Evolutionary conservation across 1,140 invertebrate species (phyloP).

Genomic region (Trichomalopsis sarcophagae): DNA sequence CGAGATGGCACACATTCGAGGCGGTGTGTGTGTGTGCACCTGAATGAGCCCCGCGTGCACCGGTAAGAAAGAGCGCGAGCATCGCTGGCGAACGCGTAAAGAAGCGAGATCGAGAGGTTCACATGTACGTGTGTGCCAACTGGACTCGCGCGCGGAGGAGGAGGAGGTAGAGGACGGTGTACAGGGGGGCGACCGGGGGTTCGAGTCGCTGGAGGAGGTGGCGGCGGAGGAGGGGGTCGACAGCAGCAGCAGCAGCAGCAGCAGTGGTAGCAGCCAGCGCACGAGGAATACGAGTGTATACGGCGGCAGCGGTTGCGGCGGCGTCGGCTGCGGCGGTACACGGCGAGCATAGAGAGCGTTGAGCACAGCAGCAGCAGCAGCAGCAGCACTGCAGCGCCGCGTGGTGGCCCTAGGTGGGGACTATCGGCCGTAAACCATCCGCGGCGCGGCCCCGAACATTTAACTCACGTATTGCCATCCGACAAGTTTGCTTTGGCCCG

Average conservation of each 20-base stretch:
- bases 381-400: conserved; percentile 70
- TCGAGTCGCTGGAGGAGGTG: conserved; percentile 47
- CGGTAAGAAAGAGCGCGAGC: background rate
- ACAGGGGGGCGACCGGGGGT: conserved; percentile 37
- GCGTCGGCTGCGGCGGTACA: conserved; percentile 24
- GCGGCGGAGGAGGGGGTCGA: background rate
- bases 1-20: background rate
- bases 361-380: conserved; percentile 56
- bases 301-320: conserved; percentile 11
- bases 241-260: background rate
- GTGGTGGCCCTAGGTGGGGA: conserved; percentile 73
- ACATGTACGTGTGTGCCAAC: conserved; percentile 25
- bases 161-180: conserved; percentile 45
- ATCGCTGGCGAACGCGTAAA: background rate
- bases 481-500: conserved; percentile 76
- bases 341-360: conserved; percentile 54
- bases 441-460: conserved; percentile 72
- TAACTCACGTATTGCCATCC: conserved; percentile 77
- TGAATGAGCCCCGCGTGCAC: background rate
- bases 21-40: background rate
- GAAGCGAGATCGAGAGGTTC: background rate
- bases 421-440: conserved; percentile 76
- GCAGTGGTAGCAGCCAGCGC: background rate
- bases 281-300: conserved; percentile 28
- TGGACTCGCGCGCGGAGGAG: conserved; percentile 58